Conservation (phyloP, 2,797 vertebrate genomes). For the Coregonus suidteri region DNA sequence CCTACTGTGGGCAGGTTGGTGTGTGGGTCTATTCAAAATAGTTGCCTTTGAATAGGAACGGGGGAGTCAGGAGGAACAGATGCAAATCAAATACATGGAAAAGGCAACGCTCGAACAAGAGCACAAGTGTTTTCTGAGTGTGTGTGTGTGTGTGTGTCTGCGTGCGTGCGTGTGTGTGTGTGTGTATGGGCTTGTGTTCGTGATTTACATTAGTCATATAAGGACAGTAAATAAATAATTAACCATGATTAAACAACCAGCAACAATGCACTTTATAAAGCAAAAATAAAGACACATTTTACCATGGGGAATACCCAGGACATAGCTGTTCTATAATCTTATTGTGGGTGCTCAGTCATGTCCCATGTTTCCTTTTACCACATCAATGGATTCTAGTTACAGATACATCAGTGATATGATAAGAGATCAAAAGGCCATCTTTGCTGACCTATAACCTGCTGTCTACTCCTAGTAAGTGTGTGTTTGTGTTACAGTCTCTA, state of each 20-base stretch:
- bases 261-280: too few species aligned
- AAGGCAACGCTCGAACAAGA: conserved; percentile 56
- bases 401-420: neutral
- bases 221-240: neutral
- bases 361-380: neutral
- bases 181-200: neutral
- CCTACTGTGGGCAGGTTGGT: conserved; percentile 59
- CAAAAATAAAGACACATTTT: too few species aligned
- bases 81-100: conserved; percentile 69
- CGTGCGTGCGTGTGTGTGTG: neutral
- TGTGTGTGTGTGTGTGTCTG: conserved; percentile 19
- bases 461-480: neutral
- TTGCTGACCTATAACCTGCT: neutral
- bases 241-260: neutral
- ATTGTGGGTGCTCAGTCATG: neutral
- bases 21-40: conserved; percentile 58
- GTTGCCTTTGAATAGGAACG: conserved; percentile 61
- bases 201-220: conserved; percentile 2
- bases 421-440: neutral
- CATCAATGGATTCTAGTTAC: neutral
- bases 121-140: conserved; percentile 47
- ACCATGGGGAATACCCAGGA: neutral
- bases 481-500: neutral
- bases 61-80: conserved; percentile 60
- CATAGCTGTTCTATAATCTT: neutral